A percentile compares a stretch with the other conserved stretches of the same genome.
Evolutionary conservation across 2,113 vertebrate genomes (phyloP).

Genomic region (Pachypanchax playfairii): DNA sequence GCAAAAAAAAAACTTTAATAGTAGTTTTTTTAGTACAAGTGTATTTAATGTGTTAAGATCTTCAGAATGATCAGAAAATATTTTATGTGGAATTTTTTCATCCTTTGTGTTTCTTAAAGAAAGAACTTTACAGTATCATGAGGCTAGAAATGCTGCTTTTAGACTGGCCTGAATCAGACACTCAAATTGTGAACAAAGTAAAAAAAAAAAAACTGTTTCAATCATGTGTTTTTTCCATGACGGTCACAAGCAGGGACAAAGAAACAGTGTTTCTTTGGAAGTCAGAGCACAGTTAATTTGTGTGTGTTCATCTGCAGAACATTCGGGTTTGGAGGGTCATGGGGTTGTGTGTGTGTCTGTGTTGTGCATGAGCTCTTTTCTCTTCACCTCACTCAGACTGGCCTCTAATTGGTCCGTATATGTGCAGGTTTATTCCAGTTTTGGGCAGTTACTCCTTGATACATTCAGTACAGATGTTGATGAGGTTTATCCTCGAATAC

Average conservation of each 20-base stretch:
- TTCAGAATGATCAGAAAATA: neutral
- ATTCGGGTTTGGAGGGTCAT: slow-evolving; percentile 17
- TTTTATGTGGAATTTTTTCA: neutral
- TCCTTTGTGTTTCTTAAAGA: neutral
- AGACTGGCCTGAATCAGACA: slow-evolving; percentile 1
- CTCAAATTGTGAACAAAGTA: slow-evolving; percentile 7
- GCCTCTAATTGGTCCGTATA: slow-evolving; percentile 8
- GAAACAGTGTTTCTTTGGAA: neutral
- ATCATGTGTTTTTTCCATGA: slow-evolving; percentile 1
- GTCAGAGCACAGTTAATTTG: slow-evolving; percentile 1
- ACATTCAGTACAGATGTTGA: neutral
- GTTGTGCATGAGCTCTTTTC: slow-evolving; percentile 40
- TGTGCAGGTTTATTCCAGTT: slow-evolving; percentile 13
- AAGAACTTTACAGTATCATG: no score
- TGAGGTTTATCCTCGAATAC: neutral
- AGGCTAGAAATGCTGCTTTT: no score
- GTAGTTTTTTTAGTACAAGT: no score
- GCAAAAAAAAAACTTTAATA: neutral
- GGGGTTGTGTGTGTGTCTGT: slow-evolving; percentile 11
- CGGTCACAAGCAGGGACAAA: neutral
- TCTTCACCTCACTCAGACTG: neutral
- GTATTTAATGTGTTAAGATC: no score
- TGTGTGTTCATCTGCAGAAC: slow-evolving; percentile 9
- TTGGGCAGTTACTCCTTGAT: slow-evolving; percentile 13
- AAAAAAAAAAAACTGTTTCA: slow-evolving; percentile 24